phyloP scores from a whole-genome alignment of 2,888 invertebrate genomes.

The Ashinkailepas kermadecensis region DNA sequence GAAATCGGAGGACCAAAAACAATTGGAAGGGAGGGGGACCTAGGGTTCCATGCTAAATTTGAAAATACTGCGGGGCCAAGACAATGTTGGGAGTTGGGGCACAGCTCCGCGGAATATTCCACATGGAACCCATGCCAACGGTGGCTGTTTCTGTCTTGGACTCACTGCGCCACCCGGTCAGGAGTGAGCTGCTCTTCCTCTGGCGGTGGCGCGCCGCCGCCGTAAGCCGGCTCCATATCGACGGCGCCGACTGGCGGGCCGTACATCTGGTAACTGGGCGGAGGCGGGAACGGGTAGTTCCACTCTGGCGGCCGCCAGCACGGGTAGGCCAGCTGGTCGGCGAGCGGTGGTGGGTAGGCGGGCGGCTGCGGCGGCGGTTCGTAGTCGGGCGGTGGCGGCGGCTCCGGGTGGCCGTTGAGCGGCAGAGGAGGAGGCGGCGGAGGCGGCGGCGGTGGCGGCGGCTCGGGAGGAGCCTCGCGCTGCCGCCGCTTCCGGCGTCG shows the following conservation, averaged over 20 bases:
- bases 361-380: not conserved
- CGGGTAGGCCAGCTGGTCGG: not conserved
- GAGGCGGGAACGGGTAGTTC: not conserved
- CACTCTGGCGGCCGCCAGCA: not conserved
- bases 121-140: too few species aligned
- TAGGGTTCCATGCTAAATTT: too few species aligned
- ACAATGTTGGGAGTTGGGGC: too few species aligned
- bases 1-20: too few species aligned
- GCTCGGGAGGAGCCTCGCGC: not conserved
- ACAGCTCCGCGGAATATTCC: too few species aligned
- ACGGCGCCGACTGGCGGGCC: not conserved
- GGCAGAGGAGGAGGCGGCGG: not conserved
- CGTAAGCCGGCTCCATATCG: not conserved
- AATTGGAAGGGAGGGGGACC: too few species aligned
- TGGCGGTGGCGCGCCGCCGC: not conserved
- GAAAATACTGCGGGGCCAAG: too few species aligned
- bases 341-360: not conserved
- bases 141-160: not conserved
- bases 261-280: not conserved
- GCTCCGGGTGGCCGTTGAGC: slow-evolving; percentile 28
- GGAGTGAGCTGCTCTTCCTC: not conserved
- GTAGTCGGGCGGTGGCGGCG: not conserved
- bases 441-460: slow-evolving; percentile 23
- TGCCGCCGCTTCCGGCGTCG: not conserved
- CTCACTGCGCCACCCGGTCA: not conserved